phyloP scores from a whole-genome alignment of 2,113 vertebrate species.

The Halcyon senegalensis region DNA sequence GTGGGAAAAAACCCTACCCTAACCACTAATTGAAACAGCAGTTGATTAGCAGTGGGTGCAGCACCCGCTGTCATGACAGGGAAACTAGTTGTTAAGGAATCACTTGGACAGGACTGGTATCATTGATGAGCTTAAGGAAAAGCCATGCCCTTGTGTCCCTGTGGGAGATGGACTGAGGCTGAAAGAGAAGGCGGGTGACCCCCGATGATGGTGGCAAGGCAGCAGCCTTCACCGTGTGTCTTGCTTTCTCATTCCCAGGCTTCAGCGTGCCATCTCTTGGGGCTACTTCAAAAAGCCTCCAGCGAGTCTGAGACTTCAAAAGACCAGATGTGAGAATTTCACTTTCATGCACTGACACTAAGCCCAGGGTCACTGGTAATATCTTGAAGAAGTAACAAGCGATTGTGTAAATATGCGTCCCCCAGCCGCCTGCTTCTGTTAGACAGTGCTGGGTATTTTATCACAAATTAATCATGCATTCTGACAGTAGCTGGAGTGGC shows the following conservation, averaged over 20 bases:
- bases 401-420: slow-evolving; percentile 63
- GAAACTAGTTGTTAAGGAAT: background rate
- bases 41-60: background rate
- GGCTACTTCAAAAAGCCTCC: slow-evolving; percentile 14
- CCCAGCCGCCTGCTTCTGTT: slow-evolving; percentile 29
- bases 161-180: background rate
- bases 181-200: background rate
- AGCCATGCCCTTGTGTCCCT: background rate
- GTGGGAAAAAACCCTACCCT: background rate
- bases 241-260: background rate
- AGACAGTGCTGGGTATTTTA: slow-evolving; percentile 62
- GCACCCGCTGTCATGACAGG: background rate
- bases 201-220: background rate
- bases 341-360: slow-evolving; percentile 24
- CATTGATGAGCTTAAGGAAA: background rate
- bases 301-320: slow-evolving; percentile 14
- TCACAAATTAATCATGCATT: slow-evolving; percentile 75
- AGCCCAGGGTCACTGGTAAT: slow-evolving; percentile 61
- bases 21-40: background rate
- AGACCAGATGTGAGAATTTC: slow-evolving; percentile 40
- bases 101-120: background rate
- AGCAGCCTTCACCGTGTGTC: background rate
- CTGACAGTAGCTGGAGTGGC: slow-evolving; percentile 64
- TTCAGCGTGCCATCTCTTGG: accelerated
- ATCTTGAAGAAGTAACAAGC: slow-evolving; percentile 65